A percentile compares a stretch with the other conserved stretches of the same genome.
These are phyloP conservation scores for Dendrolimus houi DNA, from an alignment of 2,888 invertebrate genomes.

Conservation along the genomic window DNA sequence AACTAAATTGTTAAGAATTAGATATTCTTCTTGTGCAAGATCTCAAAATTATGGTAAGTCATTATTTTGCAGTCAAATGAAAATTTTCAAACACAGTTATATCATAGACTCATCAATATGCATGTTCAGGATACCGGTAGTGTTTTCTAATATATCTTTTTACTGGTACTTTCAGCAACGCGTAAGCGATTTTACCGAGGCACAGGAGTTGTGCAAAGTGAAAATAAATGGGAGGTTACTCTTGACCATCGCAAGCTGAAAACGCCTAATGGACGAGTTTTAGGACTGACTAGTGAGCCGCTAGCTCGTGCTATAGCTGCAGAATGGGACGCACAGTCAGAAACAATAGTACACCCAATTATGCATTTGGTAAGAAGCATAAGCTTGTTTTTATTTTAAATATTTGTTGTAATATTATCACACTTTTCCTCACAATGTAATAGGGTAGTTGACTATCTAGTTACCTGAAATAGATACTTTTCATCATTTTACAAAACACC, in stretches of 20 bases:
- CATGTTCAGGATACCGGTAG: no score
- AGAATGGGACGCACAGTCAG: constrained; percentile 95
- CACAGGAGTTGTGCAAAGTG: constrained; percentile 82
- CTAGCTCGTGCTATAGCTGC: constrained; percentile 94
- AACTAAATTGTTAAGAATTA: constrained; percentile 19
- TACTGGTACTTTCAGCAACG: constrained; percentile 40
- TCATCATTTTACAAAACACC: no score
- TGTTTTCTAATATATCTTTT: no score
- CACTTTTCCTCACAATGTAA: no score
- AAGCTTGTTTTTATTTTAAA: no score
- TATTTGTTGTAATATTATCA: no score
- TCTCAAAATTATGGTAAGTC: constrained; percentile 42
- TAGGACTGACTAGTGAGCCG: constrained; percentile 88
- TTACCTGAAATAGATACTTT: no score
- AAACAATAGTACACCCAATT: constrained; percentile 82
- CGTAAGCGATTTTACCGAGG: constrained; percentile 85
- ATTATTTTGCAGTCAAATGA: background rate
- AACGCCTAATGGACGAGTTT: constrained; percentile 88
- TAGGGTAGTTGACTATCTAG: no score
- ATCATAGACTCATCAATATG: background rate
- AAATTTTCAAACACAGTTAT: background rate
- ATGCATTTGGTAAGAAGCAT: constrained; percentile 89
- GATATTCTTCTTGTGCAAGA: constrained; percentile 25
- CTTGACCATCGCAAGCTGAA: constrained; percentile 92
- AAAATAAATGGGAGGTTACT: constrained; percentile 88